Base-by-base conservation (phyloP, 2,888 invertebrate genomes). In the Deilephila porcellus region DNA sequence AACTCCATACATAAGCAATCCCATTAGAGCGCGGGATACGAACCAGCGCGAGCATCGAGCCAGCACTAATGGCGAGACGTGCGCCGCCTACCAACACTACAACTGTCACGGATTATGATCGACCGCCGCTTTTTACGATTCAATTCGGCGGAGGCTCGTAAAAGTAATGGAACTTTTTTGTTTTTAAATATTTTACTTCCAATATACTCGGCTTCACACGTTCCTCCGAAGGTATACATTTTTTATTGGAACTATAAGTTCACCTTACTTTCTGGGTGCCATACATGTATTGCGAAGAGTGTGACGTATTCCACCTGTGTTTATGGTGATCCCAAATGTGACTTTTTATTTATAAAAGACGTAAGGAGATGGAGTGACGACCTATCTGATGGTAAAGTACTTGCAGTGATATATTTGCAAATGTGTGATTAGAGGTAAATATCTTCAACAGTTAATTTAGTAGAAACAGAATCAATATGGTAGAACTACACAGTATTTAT, bases 131-230 rank as follows among this genome's bases (percentile, higher is more conserved):
- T 63, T 64, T 67, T 67, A 67, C 52, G 67, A 67, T 67, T 45
- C 67, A 67, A 67, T 67, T 67, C 45, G 67, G 52, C 67, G 67
- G 67, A 17, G 34, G 7, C 32, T 67, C 52, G 67, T 67, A 52
- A 67, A 67, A 25, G 67, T 67, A 67, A 67, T 67, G 67, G 67
- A 25, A 45, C 25, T 67, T 67, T 64, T 67, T 67, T 67, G 67
- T 67, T 67, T 67, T 52, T 52, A 67, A 67, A 67, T 52, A 67
- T 67, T 67, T 67, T 25, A 52, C 52, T 63, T n/a, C 19, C 63
- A 37, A 63, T 63, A 37, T 63, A 63, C 19, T n/a, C 32, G 62
- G 62, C 8, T 37, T n/a, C 63, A 63, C 63, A 63, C 63, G 63
- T 63, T 34, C 19, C n/a, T 56, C 56, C 5, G 56, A n/a, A 56